phyloP scores from a whole-genome alignment of 1,140 invertebrate genomes.

The Caerostris darwini region DNA sequence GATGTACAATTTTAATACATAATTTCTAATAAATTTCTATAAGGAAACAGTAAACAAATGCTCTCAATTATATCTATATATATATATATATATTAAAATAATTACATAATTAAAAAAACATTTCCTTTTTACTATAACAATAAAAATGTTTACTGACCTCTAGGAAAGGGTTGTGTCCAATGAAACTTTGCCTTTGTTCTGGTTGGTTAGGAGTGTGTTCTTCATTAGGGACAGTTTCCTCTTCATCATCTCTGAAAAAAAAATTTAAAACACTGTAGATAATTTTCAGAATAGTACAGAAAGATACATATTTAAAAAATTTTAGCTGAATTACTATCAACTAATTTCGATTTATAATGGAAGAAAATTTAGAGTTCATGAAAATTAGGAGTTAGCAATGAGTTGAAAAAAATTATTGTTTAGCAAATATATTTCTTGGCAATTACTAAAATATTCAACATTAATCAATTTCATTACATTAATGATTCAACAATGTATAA shows the following conservation, averaged over 20 bases:
- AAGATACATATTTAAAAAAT: background rate
- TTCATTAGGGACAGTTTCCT: constrained; percentile 81
- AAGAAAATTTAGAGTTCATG: too few relatives aligned
- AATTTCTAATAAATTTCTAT: too few relatives aligned
- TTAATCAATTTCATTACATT: too few relatives aligned
- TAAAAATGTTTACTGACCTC: constrained; percentile 80
- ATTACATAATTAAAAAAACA: background rate
- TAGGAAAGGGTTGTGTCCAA: constrained; percentile 78
- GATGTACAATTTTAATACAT: too few relatives aligned
- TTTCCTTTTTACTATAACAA: background rate
- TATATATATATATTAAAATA: background rate
- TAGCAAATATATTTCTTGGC: too few relatives aligned
- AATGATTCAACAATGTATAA: too few relatives aligned
- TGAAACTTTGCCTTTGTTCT: constrained; percentile 76
- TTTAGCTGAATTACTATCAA: background rate
- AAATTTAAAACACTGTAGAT: background rate
- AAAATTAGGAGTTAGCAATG: too few relatives aligned
- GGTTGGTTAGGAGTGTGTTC: constrained; percentile 63
- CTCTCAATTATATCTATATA: too few relatives aligned
- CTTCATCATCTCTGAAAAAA: constrained; percentile 85
- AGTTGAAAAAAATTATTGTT: too few relatives aligned
- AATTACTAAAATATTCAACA: too few relatives aligned
- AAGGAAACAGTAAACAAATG: too few relatives aligned
- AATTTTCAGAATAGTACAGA: background rate
- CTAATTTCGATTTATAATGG: too few relatives aligned